Evolutionary conservation across 1,140 invertebrate genomes (phyloP).

Genomic region (Trinorchestia longiramus): DNA sequence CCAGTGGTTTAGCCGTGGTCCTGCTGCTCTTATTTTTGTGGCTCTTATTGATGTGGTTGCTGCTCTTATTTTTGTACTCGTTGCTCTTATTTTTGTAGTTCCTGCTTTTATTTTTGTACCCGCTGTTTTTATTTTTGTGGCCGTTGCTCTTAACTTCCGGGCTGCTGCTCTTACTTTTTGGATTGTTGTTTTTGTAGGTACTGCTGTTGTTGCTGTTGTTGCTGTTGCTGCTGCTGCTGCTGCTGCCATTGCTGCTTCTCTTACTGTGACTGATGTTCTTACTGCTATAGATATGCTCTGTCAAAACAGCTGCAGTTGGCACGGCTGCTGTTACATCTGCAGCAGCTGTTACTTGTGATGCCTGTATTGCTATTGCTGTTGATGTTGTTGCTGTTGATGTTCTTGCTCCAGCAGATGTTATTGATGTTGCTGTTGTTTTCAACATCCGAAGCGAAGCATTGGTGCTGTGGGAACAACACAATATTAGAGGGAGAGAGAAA

Average conservation of each 20-base stretch:
- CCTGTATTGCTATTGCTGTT: too few species aligned
- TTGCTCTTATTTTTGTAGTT: not conserved
- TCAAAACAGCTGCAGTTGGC: not conserved
- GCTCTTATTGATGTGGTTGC: not conserved
- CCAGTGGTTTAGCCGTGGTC: not conserved
- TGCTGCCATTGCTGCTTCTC: not conserved
- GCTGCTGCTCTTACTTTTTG: not conserved
- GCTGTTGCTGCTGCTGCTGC: not conserved
- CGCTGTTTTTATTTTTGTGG: not conserved
- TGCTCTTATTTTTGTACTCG: not conserved
- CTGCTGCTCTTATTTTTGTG: not conserved
- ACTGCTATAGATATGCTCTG: not conserved
- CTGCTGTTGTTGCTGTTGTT: not conserved
- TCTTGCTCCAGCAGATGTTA: not conserved
- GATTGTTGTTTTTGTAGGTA: not conserved
- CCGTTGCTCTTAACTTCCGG: not conserved
- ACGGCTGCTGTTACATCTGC: not conserved
- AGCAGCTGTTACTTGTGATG: not conserved
- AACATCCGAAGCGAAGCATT: not conserved
- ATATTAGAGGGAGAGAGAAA: not conserved
- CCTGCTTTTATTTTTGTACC: not conserved
- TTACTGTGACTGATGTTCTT: not conserved
- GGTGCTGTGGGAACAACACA: not conserved
- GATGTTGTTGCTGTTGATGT: not conserved
- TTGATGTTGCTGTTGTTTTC: not conserved